These are phyloP conservation scores for Ophioninae sp. DNA, from an alignment of 2,888 invertebrate genomes.

Conservation along the genomic window DNA sequence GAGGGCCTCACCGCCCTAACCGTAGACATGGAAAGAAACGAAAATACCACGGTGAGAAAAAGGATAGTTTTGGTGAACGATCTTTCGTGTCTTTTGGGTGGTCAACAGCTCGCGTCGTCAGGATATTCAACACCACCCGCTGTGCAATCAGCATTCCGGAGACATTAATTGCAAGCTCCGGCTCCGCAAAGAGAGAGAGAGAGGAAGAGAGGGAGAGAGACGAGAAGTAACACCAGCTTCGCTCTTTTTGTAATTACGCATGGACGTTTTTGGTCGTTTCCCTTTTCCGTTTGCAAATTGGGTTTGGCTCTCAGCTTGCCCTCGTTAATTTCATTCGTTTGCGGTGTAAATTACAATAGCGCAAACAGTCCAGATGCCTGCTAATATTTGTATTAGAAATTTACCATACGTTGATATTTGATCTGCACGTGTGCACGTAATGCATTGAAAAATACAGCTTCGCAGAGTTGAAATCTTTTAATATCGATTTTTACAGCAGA, in stretches of 20 bases:
- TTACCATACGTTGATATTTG: conserved; percentile 9
- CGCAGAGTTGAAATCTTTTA: conserved; percentile 31
- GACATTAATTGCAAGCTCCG: conserved; percentile 17
- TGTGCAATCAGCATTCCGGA: conserved; percentile 56
- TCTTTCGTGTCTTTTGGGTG: conserved; percentile 35
- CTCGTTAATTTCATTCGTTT: conserved; percentile 41
- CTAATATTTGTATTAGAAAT: conserved; percentile 2
- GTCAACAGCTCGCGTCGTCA: conserved; percentile 16
- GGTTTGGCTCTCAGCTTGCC: background rate
- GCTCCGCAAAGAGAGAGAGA: background rate
- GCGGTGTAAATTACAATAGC: conserved; percentile 31
- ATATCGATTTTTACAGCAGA: conserved; percentile 13
- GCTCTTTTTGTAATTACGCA: conserved; percentile 54
- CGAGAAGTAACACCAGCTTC: background rate
- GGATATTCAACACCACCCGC: conserved; percentile 2
- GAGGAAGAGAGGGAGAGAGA: background rate
- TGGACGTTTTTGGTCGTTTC: conserved; percentile 47
- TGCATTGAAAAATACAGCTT: conserved; percentile 23
- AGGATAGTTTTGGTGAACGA: conserved; percentile 38
- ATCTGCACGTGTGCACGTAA: background rate
- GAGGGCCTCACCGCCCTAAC: background rate
- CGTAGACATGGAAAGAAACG: conserved; percentile 25
- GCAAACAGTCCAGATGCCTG: conserved; percentile 10
- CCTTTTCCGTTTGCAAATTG: conserved; percentile 29
- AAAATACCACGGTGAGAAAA: background rate